Evolutionary conservation across 2,113 vertebrate genomes (phyloP).

Genomic region (Egretta garzetta): DNA sequence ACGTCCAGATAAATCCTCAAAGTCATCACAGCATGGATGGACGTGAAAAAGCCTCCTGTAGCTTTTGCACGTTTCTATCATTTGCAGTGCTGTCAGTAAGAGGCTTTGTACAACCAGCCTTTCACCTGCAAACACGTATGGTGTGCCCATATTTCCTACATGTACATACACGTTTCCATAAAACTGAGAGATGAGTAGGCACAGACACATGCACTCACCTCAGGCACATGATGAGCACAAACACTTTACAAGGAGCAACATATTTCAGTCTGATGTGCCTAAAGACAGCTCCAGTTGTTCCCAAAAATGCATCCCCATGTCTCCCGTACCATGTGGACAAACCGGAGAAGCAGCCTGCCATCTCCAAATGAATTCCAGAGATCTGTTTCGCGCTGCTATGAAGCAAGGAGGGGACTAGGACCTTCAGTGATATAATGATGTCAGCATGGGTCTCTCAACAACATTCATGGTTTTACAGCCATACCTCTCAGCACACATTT

Average conservation of each 20-base stretch:
- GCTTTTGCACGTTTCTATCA: neutral
- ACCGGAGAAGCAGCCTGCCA: neutral
- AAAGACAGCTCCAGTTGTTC: neutral
- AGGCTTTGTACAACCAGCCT: neutral
- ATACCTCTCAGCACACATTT: neutral
- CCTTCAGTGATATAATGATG: neutral
- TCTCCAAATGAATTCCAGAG: neutral
- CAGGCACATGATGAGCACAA: neutral
- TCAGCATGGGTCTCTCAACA: neutral
- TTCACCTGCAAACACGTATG: neutral
- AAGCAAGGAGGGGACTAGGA: neutral
- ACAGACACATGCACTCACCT: accelerated
- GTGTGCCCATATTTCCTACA: neutral
- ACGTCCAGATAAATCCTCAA: neutral
- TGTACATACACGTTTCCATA: accelerated
- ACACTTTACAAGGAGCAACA: neutral
- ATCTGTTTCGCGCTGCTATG: neutral
- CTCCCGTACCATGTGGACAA: accelerated
- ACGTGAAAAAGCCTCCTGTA: neutral
- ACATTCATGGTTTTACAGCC: neutral
- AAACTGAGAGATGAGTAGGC: neutral
- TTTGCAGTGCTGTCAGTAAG: neutral
- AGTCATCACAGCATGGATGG: neutral
- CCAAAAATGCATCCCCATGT: neutral
- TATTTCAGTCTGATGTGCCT: neutral